Conservation (phyloP, 2,113 vertebrate genomes). For the Sander vitreus region DNA sequence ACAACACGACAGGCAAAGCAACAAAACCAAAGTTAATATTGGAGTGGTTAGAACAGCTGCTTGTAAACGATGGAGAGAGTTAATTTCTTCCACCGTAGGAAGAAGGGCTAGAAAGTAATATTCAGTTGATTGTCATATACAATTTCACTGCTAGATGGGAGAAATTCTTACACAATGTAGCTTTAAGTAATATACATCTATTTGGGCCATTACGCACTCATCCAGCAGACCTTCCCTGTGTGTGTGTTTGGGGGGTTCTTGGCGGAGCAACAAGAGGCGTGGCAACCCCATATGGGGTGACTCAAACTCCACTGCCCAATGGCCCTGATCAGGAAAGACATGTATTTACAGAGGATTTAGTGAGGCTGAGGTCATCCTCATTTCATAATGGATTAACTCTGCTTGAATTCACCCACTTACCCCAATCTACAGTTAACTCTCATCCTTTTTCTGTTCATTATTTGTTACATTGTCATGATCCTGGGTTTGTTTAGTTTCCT, state of each 20-base stretch:
- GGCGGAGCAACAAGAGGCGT: neutral
- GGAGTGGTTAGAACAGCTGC: too few relatives aligned
- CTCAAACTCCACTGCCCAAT: conserved; percentile 16
- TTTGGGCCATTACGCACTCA: too few relatives aligned
- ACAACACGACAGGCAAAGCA: too few relatives aligned
- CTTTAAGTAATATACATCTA: too few relatives aligned
- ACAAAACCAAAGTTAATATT: too few relatives aligned
- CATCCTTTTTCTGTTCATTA: neutral
- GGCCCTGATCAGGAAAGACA: conserved; percentile 39
- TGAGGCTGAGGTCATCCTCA: conserved; percentile 54
- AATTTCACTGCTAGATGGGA: too few relatives aligned
- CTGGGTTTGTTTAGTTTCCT: too few relatives aligned
- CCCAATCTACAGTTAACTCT: neutral
- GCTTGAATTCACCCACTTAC: conserved; percentile 31
- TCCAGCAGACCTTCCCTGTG: neutral
- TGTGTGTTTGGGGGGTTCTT: neutral
- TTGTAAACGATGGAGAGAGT: too few relatives aligned
- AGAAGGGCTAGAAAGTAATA: too few relatives aligned
- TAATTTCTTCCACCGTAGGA: too few relatives aligned
- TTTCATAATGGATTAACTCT: conserved; percentile 61
- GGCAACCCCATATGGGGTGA: conserved; percentile 45
- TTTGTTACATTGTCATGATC: neutral
- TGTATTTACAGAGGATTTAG: conserved; percentile 65
- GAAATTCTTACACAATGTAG: too few relatives aligned
- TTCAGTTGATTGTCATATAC: too few relatives aligned